Conservation (phyloP, 2,113 vertebrate species). For the Cnemophilus loriae region DNA sequence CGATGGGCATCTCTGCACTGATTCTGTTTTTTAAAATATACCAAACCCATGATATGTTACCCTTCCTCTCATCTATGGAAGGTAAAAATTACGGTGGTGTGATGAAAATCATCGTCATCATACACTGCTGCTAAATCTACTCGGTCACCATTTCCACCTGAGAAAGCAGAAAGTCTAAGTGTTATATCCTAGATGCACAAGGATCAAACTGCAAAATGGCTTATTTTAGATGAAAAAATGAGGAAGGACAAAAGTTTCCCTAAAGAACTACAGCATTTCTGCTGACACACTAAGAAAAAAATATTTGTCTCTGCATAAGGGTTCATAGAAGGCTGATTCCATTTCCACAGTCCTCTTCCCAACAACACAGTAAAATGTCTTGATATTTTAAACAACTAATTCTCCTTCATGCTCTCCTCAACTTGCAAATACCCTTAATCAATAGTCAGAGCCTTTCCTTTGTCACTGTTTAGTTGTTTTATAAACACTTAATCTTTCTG, state of each 20-base stretch:
- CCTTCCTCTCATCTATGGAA: background rate
- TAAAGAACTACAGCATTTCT: background rate
- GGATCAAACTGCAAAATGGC: background rate
- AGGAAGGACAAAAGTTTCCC: background rate
- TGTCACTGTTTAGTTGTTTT: background rate
- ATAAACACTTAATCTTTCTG: background rate
- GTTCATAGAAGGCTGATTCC: background rate
- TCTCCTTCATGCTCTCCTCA: background rate
- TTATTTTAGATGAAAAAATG: background rate
- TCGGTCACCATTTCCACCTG: background rate
- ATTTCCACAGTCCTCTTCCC: background rate
- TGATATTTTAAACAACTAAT: background rate
- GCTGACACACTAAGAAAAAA: background rate
- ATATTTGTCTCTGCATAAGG: background rate
- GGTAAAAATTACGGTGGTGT: background rate
- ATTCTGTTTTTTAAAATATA: background rate
- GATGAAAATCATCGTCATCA: background rate
- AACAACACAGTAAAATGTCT: background rate
- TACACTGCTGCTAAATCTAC: background rate
- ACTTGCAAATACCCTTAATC: background rate
- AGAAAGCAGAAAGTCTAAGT: background rate
- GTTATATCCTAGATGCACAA: background rate
- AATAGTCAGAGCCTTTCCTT: background rate
- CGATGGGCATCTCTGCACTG: background rate
- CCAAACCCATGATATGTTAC: background rate